Evolutionary conservation across 2,888 invertebrate genomes (phyloP).

Genomic region (Scaeva pyrastri): DNA sequence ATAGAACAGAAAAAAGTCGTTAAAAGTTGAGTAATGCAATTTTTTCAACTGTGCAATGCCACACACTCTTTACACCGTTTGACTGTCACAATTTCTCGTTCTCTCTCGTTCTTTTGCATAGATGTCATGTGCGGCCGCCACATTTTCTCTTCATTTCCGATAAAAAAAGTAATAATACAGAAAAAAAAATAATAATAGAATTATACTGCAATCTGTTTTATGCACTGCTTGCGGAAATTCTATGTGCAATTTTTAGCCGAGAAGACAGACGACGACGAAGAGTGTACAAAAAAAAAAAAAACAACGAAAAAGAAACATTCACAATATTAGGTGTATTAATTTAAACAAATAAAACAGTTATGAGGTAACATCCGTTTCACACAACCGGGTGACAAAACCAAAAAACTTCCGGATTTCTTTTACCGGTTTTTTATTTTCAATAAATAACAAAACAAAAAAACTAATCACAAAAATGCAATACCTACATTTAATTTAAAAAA

Average conservation of each 20-base stretch:
- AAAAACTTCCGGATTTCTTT: conserved; percentile 51
- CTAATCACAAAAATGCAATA: conserved; percentile 13
- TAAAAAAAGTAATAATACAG: conserved; percentile 33
- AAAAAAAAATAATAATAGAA: conserved; percentile 39
- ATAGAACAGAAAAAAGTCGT: conserved; percentile 40
- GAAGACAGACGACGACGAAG: neutral
- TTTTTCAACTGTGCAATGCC: conserved; percentile 45
- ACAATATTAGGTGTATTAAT: conserved; percentile 34
- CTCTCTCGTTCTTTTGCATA: conserved; percentile 62
- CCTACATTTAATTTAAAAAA: neutral
- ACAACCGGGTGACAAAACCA: conserved; percentile 61
- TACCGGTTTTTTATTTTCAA: conserved; percentile 51
- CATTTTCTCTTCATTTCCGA: conserved; percentile 65
- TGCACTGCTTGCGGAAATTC: conserved; percentile 69
- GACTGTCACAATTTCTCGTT: conserved; percentile 44
- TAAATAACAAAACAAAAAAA: conserved; percentile 32
- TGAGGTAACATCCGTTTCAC: conserved; percentile 66
- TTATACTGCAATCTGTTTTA: conserved; percentile 57
- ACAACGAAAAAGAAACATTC: conserved; percentile 37
- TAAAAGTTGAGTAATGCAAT: conserved; percentile 62
- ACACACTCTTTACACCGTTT: conserved; percentile 35
- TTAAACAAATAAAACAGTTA: conserved; percentile 70
- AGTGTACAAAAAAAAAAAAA: conserved; percentile 36
- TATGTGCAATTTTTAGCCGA: conserved; percentile 45
- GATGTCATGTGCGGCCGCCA: conserved; percentile 50